phyloP scores from a whole-genome alignment of 2,888 invertebrate genomes.

The Ennomos fuscantarius region DNA sequence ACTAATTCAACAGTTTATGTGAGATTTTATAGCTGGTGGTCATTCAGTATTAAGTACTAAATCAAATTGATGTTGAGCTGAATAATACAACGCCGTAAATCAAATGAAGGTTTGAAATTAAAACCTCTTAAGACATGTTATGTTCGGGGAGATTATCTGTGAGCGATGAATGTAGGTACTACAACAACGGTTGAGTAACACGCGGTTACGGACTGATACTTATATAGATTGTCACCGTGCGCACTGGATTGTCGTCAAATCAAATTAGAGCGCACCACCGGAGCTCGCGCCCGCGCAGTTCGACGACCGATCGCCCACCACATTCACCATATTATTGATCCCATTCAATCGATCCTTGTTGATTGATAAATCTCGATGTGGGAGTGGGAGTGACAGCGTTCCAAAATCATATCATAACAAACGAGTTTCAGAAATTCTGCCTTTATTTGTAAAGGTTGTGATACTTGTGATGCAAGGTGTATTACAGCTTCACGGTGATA shows the following conservation, averaged over 20 bases:
- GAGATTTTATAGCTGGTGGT: constrained; percentile 34
- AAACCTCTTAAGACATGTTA: constrained; percentile 47
- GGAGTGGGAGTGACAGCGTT: constrained; percentile 74
- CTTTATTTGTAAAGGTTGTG: constrained; percentile 35
- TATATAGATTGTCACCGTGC: constrained; percentile 57
- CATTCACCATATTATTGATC: constrained; percentile 76
- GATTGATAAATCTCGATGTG: constrained; percentile 74
- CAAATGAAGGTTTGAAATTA: constrained; percentile 54
- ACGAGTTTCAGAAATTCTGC: constrained; percentile 35
- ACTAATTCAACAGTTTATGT: constrained; percentile 50
- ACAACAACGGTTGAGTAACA: constrained; percentile 61
- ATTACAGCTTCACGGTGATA: constrained; percentile 34
- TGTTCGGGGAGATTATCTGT: constrained; percentile 46
- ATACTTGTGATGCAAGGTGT: constrained; percentile 40
- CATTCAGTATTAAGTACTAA: constrained; percentile 52
- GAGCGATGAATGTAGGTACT: constrained; percentile 37
- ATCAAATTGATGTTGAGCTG: constrained; percentile 52
- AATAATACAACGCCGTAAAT: constrained; percentile 48
- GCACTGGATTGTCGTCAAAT: constrained; percentile 79
- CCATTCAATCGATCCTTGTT: constrained; percentile 79
- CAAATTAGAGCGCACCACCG: constrained; percentile 79
- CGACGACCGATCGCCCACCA: constrained; percentile 83
- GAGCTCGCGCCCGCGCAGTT: constrained; percentile 82
- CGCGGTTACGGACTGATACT: constrained; percentile 51
- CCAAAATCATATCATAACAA: constrained; percentile 50